Conservation (phyloP, 2,797 vertebrate species). For the Pristis pectinata region DNA sequence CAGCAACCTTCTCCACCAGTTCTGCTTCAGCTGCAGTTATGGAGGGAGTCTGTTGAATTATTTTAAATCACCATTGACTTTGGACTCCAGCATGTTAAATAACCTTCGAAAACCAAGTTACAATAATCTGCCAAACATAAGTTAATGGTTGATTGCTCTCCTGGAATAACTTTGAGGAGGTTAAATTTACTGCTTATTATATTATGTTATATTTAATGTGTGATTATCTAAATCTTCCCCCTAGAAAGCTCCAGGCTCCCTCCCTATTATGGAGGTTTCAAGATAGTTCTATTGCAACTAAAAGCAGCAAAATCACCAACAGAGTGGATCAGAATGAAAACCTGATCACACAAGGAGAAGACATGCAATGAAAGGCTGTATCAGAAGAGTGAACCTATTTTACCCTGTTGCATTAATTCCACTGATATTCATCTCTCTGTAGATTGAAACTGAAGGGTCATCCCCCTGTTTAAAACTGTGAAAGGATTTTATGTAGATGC, state of each 20-base stretch:
- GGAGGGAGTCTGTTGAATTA: not conserved
- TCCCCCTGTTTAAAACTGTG: not conserved
- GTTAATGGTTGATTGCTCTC: not conserved
- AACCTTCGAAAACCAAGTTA: not conserved
- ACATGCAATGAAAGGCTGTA: not conserved
- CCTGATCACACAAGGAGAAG: not conserved
- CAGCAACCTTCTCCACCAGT: not conserved
- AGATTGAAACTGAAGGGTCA: not conserved
- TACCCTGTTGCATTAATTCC: not conserved
- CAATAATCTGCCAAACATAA: not conserved
- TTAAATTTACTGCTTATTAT: conserved; percentile 5
- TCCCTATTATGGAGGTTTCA: not conserved
- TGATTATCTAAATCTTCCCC: not conserved
- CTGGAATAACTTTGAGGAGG: not conserved
- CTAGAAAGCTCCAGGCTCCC: not conserved
- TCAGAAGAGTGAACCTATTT: not conserved
- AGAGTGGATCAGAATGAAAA: not conserved
- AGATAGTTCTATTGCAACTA: not conserved
- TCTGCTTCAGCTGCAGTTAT: not conserved
- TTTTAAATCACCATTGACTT: not conserved
- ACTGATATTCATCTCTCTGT: not conserved
- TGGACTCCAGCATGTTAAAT: not conserved
- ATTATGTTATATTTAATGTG: not conserved
- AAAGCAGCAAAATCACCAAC: not conserved
- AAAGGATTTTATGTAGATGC: not conserved